Base-by-base conservation (phyloP, 1,140 invertebrate species). In the Sweltsa coloradensis region DNA sequence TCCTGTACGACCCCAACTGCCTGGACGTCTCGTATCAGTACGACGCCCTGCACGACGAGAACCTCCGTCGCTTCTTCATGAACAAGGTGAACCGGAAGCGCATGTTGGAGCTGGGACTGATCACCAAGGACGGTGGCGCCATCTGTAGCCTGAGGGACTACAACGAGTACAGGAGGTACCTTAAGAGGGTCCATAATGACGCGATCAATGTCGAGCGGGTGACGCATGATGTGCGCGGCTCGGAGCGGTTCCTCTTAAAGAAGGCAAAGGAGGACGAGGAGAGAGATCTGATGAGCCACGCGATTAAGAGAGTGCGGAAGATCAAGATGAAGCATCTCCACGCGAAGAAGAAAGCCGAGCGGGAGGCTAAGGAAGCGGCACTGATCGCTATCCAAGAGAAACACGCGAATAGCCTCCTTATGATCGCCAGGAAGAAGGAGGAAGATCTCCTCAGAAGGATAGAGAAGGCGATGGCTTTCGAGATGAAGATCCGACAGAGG, bases 1-100 rank as follows among this genome's bases (percentile, higher is more conserved):
- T 64, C 45, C 53, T 60, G 19, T 57, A 22, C 27, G 65, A 66
- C 53, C 64, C 63, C 1, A 59, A 59, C 14, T 60, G 59, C 18
- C 49, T 54, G 7, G 61, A 66, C 3, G 34, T 57, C 4, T 43
- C 56, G 45, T 51, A 51, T 27, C 11, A 47, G 2, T 69, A 69
- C 37, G 60, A 68, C 39, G 51, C 62, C 0, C 45, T 70, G 31
- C 66, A 70, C 43, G 66, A 70, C 37, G 48, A 57, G 19, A 58
- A 68, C 55, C 49, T 68, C 19, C 47, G 1, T 19, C 53, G 5
- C 60, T 64, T 51, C 66, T 66, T 49, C 51, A 48, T 0, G 50
- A 48, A 13, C 51, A 58, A 55, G 5, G 47, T 34, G 26, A 61
- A 57, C 24, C 42, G 53, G 5, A 49, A 51, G n/a, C 49, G 51